These are phyloP conservation scores for Caenorhabditis parvicauda DNA, from an alignment of 2,888 invertebrate species.

Conservation along the genomic window DNA sequence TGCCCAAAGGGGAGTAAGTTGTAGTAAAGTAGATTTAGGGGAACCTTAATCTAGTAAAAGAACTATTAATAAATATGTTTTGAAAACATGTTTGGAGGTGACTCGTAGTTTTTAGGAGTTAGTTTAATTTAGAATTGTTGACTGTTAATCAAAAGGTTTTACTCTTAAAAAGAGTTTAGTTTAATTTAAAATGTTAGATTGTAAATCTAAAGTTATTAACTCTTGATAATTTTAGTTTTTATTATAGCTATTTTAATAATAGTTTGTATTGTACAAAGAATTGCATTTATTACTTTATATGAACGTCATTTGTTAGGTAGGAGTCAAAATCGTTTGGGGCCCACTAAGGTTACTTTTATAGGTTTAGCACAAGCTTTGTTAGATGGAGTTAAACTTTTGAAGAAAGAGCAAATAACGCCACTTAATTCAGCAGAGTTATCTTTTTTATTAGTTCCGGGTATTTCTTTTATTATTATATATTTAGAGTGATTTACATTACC, in stretches of 20 bases:
- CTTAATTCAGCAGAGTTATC: slow-evolving; percentile 38
- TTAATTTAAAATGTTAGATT: slow-evolving; percentile 45
- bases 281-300: slow-evolving; percentile 54
- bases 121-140: slow-evolving; percentile 46
- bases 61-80: slow-evolving; percentile 44
- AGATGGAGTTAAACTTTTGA: slow-evolving; percentile 50
- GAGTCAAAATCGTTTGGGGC: slow-evolving; percentile 49
- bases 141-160: slow-evolving; percentile 48
- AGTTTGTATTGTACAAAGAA: slow-evolving; percentile 42
- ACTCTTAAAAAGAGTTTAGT: slow-evolving; percentile 43
- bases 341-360: slow-evolving; percentile 46
- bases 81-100: slow-evolving; percentile 44
- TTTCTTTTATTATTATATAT: slow-evolving; percentile 44
- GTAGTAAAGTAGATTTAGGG: slow-evolving; percentile 56
- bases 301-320: slow-evolving; percentile 46
- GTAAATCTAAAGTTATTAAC: slow-evolving; percentile 45
- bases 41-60: slow-evolving; percentile 46
- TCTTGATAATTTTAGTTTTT: slow-evolving; percentile 34
- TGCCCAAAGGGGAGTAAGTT: slow-evolving; percentile 54
- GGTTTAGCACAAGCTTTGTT: slow-evolving; percentile 48
- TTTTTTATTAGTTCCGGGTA: slow-evolving; percentile 45
- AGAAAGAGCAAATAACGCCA: slow-evolving; percentile 43
- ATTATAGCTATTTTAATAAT: slow-evolving; percentile 35
- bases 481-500: slow-evolving; percentile 41
- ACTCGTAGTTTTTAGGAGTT: slow-evolving; percentile 44